Conservation (phyloP, 2,113 vertebrate genomes). For the Polypterus senegalus region DNA sequence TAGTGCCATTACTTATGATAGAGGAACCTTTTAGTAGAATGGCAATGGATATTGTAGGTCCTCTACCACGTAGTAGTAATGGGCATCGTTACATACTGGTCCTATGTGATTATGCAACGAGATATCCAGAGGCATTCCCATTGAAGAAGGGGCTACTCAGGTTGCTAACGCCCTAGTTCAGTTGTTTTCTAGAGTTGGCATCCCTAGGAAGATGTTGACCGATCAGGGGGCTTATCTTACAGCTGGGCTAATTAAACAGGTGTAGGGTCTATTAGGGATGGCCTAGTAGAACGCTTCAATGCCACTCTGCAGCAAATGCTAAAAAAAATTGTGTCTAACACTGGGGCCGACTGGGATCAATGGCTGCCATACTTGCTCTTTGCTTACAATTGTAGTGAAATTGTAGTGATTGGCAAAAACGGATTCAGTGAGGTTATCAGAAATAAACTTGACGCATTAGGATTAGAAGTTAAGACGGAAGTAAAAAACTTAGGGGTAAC, state of each 20-base stretch:
- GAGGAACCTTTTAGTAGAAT: background rate
- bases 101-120: conserved; percentile 1
- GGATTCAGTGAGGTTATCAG: too few relatives aligned
- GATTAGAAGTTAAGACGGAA: too few relatives aligned
- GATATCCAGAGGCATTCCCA: conserved; percentile 2
- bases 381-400: too few relatives aligned
- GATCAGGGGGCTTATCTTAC: conserved; percentile 36
- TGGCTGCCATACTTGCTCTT: too few relatives aligned
- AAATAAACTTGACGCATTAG: too few relatives aligned
- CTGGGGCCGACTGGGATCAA: too few relatives aligned
- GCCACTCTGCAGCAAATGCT: too few relatives aligned
- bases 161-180: conserved; percentile 36
- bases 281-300: too few relatives aligned
- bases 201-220: conserved; percentile 32
- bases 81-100: background rate
- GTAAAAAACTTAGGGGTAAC: too few relatives aligned
- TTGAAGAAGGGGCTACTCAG: conserved; percentile 21
- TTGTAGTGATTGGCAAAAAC: too few relatives aligned
- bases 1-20: background rate
- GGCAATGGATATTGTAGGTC: background rate
- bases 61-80: background rate
- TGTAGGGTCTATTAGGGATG: conserved; percentile 35
- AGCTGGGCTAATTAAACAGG: conserved; percentile 41
- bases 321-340: too few relatives aligned
- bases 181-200: conserved; percentile 25